Evolutionary conservation across 1,140 invertebrate genomes (phyloP), one percentile per base, ranked within the genome.

Genomic region (Orchesella cincta): DNA sequence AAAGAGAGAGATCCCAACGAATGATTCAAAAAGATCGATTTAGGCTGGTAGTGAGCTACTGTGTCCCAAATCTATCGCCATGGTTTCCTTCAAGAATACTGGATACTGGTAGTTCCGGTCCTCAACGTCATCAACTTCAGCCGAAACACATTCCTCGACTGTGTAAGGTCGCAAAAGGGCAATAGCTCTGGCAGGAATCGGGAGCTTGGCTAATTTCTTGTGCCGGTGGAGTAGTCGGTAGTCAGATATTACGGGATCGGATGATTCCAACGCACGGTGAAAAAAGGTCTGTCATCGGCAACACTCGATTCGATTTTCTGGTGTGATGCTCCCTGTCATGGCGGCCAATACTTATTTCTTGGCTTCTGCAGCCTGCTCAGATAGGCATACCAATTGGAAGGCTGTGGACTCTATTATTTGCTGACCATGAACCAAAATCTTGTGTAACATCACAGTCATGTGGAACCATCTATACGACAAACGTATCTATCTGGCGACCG

Each of bases 331-430:
- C 75, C 29, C 83, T 73, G 75, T 82, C 82, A 46, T 33, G 52
- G 79, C 80, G 81, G n/a, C 14, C 82, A 82, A 75, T 83, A 72
- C 80, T 84, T 85, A 76, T 86, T 84, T 70, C 81, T 54, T 1
- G n/a, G 84, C 79, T 79, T 86, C 85, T 72, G 83, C 82, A 73
- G 85, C 83, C 52, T 86, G 84, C 81, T 85, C 83, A 20, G 78
- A 82, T 35, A 85, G 33, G 74, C 83, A 79, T 3, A 84, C 85
- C 64, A 86, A 83, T 2, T 85, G 84, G n/a, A 86, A 39, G 29
- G 79, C 23, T 18, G 28, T 20, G 8, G 0, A n/a, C 8, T 67
- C 18, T 1, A 81, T 72, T 29, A 79, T 72, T 28, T 76, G 8
- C 20, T 46, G 26, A 77, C 80, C 75, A 35, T 81, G 77, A 1